Evolutionary conservation across 2,797 vertebrate species (phyloP).

Genomic region (Notolepis coatsorum): DNA sequence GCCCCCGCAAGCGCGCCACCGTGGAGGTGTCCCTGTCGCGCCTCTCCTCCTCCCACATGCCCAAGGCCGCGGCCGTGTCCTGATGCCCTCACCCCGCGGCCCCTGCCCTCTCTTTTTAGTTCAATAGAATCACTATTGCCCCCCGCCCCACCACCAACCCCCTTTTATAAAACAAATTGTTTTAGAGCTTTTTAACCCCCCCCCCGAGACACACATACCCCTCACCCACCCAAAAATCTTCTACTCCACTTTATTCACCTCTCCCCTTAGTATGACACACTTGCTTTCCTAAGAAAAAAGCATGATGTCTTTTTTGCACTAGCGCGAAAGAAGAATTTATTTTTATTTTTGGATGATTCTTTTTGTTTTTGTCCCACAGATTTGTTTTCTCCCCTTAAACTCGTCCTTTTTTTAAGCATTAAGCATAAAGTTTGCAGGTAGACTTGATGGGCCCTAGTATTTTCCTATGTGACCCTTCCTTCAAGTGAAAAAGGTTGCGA

Average conservation of each 20-base stretch:
- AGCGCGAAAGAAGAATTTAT: conserved; percentile 97
- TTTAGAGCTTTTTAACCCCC: conserved; percentile 53
- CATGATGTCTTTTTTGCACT: conserved; percentile 99
- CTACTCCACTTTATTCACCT: conserved; percentile 44
- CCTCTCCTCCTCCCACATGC: conserved; percentile 88
- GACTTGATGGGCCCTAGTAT: conserved; percentile 38
- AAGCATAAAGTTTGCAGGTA: conserved; percentile 79
- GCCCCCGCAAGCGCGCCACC: conserved; percentile 92
- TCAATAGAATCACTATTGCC: conserved; percentile 56
- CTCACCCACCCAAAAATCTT: conserved; percentile 69
- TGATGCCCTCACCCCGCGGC: conserved; percentile 55
- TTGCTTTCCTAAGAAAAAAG: conserved; percentile 86
- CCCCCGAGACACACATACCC: conserved; percentile 58
- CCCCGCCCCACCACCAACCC: conserved; percentile 26
- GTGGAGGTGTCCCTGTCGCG: conserved; percentile 93
- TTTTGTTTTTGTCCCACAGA: conserved; percentile 84
- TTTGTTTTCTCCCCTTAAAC: conserved; percentile 82
- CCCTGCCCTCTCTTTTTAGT: conserved; percentile 14
- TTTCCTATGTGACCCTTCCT: conserved; percentile 19
- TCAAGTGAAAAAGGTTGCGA: conserved; percentile 49
- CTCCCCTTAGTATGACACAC: conserved; percentile 91
- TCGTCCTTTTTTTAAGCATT: conserved; percentile 93
- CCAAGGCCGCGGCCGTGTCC: conserved; percentile 86
- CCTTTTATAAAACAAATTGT: conserved; percentile 54
- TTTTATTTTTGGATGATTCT: conserved; percentile 85